These are phyloP conservation scores for Premnoplex brunnescens DNA, from an alignment of 2,797 vertebrate genomes.

Conservation along the genomic window DNA sequence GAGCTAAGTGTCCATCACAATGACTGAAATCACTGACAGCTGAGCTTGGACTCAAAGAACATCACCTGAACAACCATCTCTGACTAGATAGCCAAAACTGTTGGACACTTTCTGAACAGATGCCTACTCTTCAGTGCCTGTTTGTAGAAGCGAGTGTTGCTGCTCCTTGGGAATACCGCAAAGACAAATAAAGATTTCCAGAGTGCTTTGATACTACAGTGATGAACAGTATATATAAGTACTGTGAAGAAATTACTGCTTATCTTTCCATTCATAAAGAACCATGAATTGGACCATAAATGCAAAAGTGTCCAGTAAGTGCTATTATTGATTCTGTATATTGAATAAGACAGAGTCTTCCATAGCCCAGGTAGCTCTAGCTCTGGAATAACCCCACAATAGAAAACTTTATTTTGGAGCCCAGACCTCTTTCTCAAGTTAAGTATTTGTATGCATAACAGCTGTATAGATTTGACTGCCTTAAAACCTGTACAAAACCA, in stretches of 20 bases:
- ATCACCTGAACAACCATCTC: not conserved
- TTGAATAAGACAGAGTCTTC: not conserved
- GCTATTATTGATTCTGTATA: not conserved
- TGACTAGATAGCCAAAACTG: not conserved
- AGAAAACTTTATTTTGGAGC: not conserved
- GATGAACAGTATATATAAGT: not conserved
- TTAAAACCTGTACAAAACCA: not conserved
- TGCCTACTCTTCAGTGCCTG: accelerated
- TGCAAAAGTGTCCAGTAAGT: not conserved
- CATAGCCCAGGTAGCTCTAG: not conserved
- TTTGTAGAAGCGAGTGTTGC: accelerated
- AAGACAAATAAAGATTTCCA: not conserved
- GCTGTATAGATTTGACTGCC: not conserved
- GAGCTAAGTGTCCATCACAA: not conserved
- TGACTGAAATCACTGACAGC: not conserved
- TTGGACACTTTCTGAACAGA: not conserved
- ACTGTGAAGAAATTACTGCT: not conserved
- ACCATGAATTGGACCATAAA: not conserved
- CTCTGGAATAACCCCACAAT: not conserved
- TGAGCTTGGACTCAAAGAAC: not conserved
- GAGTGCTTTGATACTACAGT: not conserved
- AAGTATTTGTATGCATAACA: not conserved
- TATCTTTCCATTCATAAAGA: not conserved
- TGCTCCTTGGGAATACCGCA: not conserved
- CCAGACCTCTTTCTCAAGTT: not conserved